Evolutionary conservation across 2,113 vertebrate species (phyloP), one percentile per base, ranked within the genome.

Genomic region (Sakesphorus luctuosus): DNA sequence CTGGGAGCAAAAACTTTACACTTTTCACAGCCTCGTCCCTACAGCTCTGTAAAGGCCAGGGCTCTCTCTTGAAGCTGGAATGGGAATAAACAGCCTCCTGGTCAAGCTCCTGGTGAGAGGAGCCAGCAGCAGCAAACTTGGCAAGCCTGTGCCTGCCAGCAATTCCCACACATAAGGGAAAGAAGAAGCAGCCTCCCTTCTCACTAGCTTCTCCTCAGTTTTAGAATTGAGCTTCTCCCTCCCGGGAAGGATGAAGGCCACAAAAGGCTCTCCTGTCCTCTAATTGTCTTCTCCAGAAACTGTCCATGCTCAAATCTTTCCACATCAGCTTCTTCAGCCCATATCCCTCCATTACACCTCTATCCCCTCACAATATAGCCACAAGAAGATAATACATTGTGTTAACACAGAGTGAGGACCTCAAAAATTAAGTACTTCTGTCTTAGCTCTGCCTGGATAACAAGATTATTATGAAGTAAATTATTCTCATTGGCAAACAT

Each of bases 91-190:
- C 53, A 92, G 25, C 50, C 55, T 85, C 24, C 63, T 88, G 67
- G 83, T 94, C 55, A 86, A 79, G 79, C 62, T 97, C 49, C 53
- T 33, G 19, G 67, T 49, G 75, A 79, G 75, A 88, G 40, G 28
- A 85, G 82, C 82, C 90, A 86, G 87, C 59, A 94, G 72, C 40
- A 83, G 67, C 0, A 8, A 88, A 80, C 59, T 86, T 94, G 95
- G 92, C 90, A 94, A 72, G 35, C 38, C 53, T n/a, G 18, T 3
- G 17, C 35, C 71, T 13, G 3, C 58, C 74, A 91, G 85, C 13
- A 76, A 49, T 65, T 94, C 87, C 81, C 62, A 92, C 58, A 91
- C 1, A 4, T 43, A 25, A 87, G 25, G 38, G 28, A 84, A 38
- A 49, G 55, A 9, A 91, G 53, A 72, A 75, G 13, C 8, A 6